These are phyloP conservation scores for Phataginus tricuspis DNA, from an alignment of 2,797 vertebrate species.

Conservation along the genomic window DNA sequence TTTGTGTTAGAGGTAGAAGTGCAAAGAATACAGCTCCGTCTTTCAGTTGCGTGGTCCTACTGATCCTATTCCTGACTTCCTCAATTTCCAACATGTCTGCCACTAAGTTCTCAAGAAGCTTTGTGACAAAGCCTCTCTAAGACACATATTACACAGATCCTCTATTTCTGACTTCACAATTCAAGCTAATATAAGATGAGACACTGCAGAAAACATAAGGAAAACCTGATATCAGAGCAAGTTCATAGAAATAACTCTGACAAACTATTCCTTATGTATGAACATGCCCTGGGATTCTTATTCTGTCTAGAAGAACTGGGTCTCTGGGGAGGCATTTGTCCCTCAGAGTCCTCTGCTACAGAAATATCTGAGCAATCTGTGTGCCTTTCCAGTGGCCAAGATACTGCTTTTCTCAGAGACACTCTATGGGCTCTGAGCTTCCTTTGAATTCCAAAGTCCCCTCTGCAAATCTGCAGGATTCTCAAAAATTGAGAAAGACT, in stretches of 20 bases:
- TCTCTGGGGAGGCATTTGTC: constrained; percentile 31
- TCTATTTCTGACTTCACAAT: constrained; percentile 4
- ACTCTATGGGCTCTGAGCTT: background rate
- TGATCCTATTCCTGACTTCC: background rate
- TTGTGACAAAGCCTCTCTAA: background rate
- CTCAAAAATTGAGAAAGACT: background rate
- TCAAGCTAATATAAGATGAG: background rate
- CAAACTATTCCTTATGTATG: background rate
- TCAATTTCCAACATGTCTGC: background rate
- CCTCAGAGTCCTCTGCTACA: constrained; percentile 33
- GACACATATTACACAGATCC: background rate
- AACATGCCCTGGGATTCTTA: background rate
- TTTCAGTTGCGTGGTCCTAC: background rate
- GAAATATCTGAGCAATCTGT: constrained; percentile 17
- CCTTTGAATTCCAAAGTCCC: background rate
- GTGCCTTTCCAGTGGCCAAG: background rate
- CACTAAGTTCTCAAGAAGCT: background rate
- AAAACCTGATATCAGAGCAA: background rate
- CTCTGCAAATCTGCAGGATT: background rate
- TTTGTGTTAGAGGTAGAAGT: background rate
- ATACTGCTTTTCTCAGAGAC: background rate
- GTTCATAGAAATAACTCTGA: background rate
- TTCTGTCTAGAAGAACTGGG: constrained; percentile 11
- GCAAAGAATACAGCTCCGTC: background rate
- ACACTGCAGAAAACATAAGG: background rate